Conservation (phyloP, 1,140 invertebrate species). For the Euwallacea similis region DNA sequence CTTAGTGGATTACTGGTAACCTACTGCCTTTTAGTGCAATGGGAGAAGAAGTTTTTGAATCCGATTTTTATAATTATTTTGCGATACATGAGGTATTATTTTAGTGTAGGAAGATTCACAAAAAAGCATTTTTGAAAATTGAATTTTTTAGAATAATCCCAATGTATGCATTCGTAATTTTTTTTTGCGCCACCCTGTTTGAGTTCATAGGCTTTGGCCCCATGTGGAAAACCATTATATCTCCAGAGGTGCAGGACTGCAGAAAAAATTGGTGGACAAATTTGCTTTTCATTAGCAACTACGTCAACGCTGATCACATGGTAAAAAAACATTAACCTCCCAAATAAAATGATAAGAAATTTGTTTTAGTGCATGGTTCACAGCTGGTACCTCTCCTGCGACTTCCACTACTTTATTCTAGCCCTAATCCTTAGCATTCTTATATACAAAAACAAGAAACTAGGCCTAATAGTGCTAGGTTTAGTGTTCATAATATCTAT, state of each 20-base stretch:
- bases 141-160: slow-evolving; percentile 43
- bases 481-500: slow-evolving; percentile 39
- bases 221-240: slow-evolving; percentile 49
- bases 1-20: slow-evolving; percentile 61
- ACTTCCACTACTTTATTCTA: slow-evolving; percentile 73
- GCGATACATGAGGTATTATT: slow-evolving; percentile 58
- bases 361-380: slow-evolving; percentile 66
- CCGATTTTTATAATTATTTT: slow-evolving; percentile 56
- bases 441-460: slow-evolving; percentile 52
- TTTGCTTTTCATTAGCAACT: slow-evolving; percentile 63
- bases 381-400: slow-evolving; percentile 76
- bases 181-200: slow-evolving; percentile 46
- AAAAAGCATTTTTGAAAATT: slow-evolving; percentile 1
- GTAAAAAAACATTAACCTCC: slow-evolving; percentile 40
- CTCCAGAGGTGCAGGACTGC: slow-evolving; percentile 45
- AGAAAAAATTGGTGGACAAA: slow-evolving; percentile 56
- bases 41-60: slow-evolving; percentile 54
- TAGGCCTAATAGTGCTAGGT: slow-evolving; percentile 37
- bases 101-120: not conserved
- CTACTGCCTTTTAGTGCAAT: slow-evolving; percentile 57
- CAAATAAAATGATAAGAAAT: slow-evolving; percentile 15
- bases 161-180: slow-evolving; percentile 46
- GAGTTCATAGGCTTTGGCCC: slow-evolving; percentile 45
- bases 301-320: slow-evolving; percentile 54
- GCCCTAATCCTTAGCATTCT: slow-evolving; percentile 61